These are phyloP conservation scores for Notarius quadriscutis DNA, from an alignment of 2,113 vertebrate species.

Conservation along the genomic window DNA sequence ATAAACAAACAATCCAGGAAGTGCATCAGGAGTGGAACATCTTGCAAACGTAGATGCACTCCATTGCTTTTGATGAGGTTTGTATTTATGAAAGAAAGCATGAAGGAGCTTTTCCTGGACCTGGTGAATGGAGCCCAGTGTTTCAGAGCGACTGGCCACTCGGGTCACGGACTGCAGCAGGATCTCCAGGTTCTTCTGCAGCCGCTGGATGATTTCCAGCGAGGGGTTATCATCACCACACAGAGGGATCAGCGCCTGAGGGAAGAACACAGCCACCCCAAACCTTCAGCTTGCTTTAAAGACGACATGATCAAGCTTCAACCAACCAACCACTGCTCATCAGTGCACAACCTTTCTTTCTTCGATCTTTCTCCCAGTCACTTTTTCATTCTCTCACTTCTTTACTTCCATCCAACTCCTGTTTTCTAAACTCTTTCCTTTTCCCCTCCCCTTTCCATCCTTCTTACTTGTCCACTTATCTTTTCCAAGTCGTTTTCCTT, in stretches of 20 bases:
- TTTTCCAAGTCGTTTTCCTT: too few species aligned
- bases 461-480: background rate
- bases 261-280: background rate
- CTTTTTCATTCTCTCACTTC: background rate
- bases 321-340: background rate
- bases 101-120: conserved; percentile 60
- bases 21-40: too few species aligned
- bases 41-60: too few species aligned
- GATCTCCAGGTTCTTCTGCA: conserved; percentile 86
- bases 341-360: background rate
- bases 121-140: conserved; percentile 95
- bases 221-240: conserved; percentile 91
- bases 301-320: background rate
- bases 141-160: conserved; percentile 90
- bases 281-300: background rate
- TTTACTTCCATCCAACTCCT: background rate
- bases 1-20: too few species aligned
- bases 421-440: too few species aligned
- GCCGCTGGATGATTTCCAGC: conserved; percentile 86
- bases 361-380: background rate
- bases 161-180: conserved; percentile 85
- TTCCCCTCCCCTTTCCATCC: background rate
- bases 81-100: background rate
- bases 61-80: background rate
- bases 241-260: conserved; percentile 81